Percentiles rank a stretch among this genome's conserved stretches.
Conservation (phyloP, 2,113 vertebrate species). For the Calidris pygmaea region DNA sequence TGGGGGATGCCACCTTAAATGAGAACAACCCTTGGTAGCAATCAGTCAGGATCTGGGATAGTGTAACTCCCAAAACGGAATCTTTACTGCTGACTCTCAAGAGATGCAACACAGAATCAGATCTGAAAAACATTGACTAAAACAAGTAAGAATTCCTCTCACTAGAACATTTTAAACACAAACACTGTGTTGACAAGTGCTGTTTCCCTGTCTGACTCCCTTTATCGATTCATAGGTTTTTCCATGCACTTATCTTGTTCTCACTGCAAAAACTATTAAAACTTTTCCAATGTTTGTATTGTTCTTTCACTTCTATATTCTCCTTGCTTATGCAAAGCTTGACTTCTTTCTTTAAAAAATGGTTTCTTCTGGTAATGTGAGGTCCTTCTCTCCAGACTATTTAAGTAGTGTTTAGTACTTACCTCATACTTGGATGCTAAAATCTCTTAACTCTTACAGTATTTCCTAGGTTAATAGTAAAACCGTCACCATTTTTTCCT, state of each 20-base stretch:
- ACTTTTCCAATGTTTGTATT: neutral
- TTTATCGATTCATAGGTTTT: neutral
- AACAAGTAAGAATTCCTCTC: neutral
- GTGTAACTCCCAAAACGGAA: neutral
- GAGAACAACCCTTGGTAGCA: neutral
- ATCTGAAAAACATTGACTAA: rapidly evolving
- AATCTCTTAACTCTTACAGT: neutral
- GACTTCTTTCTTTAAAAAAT: neutral
- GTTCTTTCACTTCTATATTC: neutral
- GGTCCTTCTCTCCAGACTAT: neutral
- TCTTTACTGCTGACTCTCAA: neutral
- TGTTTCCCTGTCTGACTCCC: neutral
- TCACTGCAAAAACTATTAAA: neutral
- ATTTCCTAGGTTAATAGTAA: neutral
- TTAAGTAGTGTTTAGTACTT: neutral
- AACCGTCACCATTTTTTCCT: neutral
- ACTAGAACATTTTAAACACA: neutral
- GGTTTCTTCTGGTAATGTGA: neutral
- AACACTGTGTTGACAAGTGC: neutral
- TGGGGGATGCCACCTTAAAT: neutral
- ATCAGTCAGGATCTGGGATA: neutral
- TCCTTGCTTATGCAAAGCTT: neutral
- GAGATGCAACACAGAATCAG: neutral
- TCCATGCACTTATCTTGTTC: neutral
- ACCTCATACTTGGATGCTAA: neutral